Evolutionary conservation across 2,113 vertebrate species (phyloP), one percentile per base, ranked within the genome.

Genomic region (Sinocyclocheilus maitianheensis): DNA sequence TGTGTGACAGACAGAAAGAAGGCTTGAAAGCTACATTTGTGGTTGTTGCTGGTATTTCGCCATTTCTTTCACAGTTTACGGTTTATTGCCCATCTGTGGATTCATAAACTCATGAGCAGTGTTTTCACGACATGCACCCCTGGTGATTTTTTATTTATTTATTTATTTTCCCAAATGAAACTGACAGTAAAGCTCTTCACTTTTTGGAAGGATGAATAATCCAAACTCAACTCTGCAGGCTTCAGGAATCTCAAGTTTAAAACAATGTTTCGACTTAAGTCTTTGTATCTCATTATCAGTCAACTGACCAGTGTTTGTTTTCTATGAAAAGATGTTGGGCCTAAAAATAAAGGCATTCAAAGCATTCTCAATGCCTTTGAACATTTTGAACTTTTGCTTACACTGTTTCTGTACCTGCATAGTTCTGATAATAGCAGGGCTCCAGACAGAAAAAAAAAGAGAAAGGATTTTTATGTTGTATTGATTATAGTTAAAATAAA

Each of bases 51-150:
- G 77, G 76, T 75, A 83, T 87, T 89, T 82, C 55, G 20, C 83
- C 62, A 82, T 80, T 24, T 83, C 78, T 85, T 65, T 85, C 53
- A 78, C 53, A 83, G 81, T 87, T 89, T 80, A 74, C 18, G 75
- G 58, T 84, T 89, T 89, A 90, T 87, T 84, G 67, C 46, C 65
- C 84, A 90, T 88, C 88, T 88, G 79, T 53, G 81, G 71, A 30
- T 86, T 77, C 60, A 85, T 65, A 81, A 84, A 75, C 74, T 37
- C 80, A 81, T 79, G 51, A 80, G 65, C 48, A 55, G 46, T 77
- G 80, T 86, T 83, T 84, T 60, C 87, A 82, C 71, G 34, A 85
- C 80, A 72, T 75, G 51, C 60, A 48, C 85, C 82, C 87, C 37
- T 51, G 81, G 81, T 75, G 78, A 71, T 83, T 74, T 85, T 46